phyloP scores from a whole-genome alignment of 2,888 invertebrate genomes.

The Caenorhabditis macrosperma region DNA sequence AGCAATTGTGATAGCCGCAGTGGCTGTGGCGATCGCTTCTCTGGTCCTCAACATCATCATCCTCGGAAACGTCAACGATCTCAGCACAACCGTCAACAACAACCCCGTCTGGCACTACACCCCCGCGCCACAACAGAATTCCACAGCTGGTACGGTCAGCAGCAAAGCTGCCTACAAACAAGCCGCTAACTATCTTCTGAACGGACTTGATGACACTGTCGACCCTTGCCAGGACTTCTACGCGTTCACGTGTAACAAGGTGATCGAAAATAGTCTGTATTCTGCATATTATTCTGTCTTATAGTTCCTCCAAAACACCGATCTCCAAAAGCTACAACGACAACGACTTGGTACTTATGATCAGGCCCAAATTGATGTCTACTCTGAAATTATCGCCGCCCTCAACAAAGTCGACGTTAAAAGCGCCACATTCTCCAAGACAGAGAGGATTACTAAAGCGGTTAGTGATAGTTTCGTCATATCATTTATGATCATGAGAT shows the following conservation, averaged over 20 bases:
- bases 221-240: constrained; percentile 76
- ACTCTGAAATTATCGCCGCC: constrained; percentile 60
- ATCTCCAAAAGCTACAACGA: constrained; percentile 35
- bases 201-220: constrained; percentile 71
- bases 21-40: constrained; percentile 67
- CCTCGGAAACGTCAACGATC: constrained; percentile 61
- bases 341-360: constrained; percentile 73
- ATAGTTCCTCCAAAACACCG: constrained; percentile 58
- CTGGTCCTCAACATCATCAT: constrained; percentile 69
- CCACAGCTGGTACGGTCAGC: constrained; percentile 33
- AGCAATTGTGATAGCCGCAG: constrained; percentile 59
- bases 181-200: constrained; percentile 62
- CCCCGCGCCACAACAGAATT: constrained; percentile 50
- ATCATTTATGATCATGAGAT: background rate
- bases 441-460: constrained; percentile 70
- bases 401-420: constrained; percentile 58
- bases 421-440: constrained; percentile 52
- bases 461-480: constrained; percentile 47
- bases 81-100: constrained; percentile 52
- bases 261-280: constrained; percentile 1
- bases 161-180: constrained; percentile 29
- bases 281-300: too few relatives aligned
- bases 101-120: constrained; percentile 51
- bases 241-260: constrained; percentile 68
- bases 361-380: constrained; percentile 71